These are phyloP conservation scores for Grammatotria lemairii DNA, from an alignment of 2,113 vertebrate genomes.

Conservation along the genomic window DNA sequence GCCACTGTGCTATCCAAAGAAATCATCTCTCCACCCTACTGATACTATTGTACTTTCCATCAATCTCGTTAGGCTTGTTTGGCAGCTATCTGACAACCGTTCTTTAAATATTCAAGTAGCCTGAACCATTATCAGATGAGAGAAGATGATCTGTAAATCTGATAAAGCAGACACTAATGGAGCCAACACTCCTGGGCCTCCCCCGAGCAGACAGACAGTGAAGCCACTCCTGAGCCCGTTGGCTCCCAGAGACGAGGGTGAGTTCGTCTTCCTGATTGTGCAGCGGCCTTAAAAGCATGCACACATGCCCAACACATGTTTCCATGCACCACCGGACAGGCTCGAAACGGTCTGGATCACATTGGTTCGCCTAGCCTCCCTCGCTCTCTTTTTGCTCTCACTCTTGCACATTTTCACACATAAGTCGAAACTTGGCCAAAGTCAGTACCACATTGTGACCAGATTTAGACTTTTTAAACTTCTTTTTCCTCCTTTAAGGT, in stretches of 20 bases:
- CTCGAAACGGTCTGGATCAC: slow-evolving; percentile 33
- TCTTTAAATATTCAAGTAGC: slow-evolving; percentile 65
- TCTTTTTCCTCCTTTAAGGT: fast-evolving
- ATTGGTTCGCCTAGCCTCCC: neutral
- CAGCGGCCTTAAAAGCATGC: slow-evolving; percentile 52
- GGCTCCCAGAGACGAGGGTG: slow-evolving; percentile 10
- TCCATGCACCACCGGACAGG: slow-evolving; percentile 38
- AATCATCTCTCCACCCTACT: neutral
- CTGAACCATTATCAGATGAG: slow-evolving; percentile 59
- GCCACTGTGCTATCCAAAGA: neutral
- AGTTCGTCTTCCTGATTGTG: slow-evolving; percentile 40
- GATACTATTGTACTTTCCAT: slow-evolving; percentile 16
- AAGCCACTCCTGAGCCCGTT: slow-evolving; percentile 14
- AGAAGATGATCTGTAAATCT: slow-evolving; percentile 59
- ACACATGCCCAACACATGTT: slow-evolving; percentile 73
- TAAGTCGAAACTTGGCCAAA: neutral
- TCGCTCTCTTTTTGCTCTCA: neutral
- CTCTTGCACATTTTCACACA: neutral
- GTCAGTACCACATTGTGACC: neutral
- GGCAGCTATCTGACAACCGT: slow-evolving; percentile 58
- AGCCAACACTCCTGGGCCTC: slow-evolving; percentile 33
- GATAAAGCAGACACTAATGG: slow-evolving; percentile 61
- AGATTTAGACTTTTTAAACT: neutral
- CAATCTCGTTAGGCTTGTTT: slow-evolving; percentile 48
- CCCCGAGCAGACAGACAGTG: slow-evolving; percentile 14